phyloP scores from a whole-genome alignment of 1,140 invertebrate genomes.

The Diuraphis noxia region DNA sequence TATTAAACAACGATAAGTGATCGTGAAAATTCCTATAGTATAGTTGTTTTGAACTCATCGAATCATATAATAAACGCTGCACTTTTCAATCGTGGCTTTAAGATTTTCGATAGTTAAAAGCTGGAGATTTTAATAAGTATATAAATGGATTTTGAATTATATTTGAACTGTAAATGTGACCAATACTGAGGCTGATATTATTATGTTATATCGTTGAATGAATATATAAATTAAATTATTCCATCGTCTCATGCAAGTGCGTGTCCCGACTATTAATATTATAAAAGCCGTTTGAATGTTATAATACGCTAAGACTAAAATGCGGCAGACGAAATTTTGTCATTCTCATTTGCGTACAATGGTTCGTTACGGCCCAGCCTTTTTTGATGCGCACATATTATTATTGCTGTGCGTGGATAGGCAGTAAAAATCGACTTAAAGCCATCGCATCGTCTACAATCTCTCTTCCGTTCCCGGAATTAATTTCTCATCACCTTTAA shows the following conservation, averaged over 20 bases:
- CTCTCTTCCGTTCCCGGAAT: conserved; percentile 3
- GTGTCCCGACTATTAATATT: not conserved
- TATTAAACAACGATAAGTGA: too few species aligned
- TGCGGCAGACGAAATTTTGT: not conserved
- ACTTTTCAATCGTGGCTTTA: not conserved
- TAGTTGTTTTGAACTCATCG: not conserved
- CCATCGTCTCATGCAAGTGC: not conserved
- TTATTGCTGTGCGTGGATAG: not conserved
- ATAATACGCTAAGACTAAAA: not conserved
- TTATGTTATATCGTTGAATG: not conserved
- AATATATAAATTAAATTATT: not conserved
- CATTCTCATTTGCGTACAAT: conserved; percentile 19
- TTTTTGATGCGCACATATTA: not conserved
- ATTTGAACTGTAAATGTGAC: not conserved
- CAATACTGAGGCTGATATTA: not conserved
- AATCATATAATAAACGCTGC: not conserved
- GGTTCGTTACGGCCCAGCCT: not conserved
- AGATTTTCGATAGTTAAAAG: not conserved
- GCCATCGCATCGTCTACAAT: not conserved
- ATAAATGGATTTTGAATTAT: not conserved
- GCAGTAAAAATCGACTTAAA: not conserved
- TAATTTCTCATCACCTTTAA: not conserved
- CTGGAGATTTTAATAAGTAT: not conserved
- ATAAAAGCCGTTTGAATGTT: not conserved
- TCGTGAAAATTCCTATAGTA: too few species aligned